phyloP scores from a whole-genome alignment of 2,888 invertebrate species.

The Serrognathus titanus region DNA sequence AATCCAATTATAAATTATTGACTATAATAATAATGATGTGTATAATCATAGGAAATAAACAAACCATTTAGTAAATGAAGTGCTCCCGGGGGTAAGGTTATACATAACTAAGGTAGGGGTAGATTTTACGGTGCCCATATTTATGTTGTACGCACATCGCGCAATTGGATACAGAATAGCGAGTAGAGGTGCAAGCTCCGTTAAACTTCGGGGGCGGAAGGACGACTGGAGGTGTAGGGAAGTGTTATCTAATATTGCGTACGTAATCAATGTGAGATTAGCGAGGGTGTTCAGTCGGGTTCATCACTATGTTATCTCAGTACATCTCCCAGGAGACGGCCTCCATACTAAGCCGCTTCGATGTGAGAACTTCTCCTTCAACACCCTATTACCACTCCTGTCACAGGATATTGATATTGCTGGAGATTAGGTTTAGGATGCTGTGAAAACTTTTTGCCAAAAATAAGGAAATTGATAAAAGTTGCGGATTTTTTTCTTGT shows the following conservation, averaged over 20 bases:
- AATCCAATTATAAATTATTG: too few species aligned
- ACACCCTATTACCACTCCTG: slow-evolving; percentile 22
- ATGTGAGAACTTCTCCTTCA: slow-evolving; percentile 23
- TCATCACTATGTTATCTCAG: slow-evolving; percentile 42
- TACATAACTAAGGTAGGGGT: slow-evolving; percentile 17
- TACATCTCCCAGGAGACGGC: slow-evolving; percentile 42
- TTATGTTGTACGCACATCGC: slow-evolving; percentile 24
- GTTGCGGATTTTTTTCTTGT: too few species aligned
- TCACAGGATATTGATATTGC: slow-evolving; percentile 43
- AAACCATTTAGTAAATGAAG: slow-evolving; percentile 24
- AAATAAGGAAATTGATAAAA: not conserved
- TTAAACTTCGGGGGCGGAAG: slow-evolving; percentile 18
- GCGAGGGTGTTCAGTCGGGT: slow-evolving; percentile 44
- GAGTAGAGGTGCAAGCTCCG: slow-evolving; percentile 25
- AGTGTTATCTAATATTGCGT: slow-evolving; percentile 49
- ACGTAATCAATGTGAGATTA: slow-evolving; percentile 49
- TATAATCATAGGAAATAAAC: slow-evolving; percentile 14
- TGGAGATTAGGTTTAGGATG: slow-evolving; percentile 21
- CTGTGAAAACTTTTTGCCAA: not conserved
- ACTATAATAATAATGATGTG: too few species aligned
- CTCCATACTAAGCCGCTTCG: slow-evolving; percentile 17
- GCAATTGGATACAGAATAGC: slow-evolving; percentile 32
- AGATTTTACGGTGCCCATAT: slow-evolving; percentile 23
- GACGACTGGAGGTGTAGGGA: slow-evolving; percentile 29
- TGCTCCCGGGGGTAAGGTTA: slow-evolving; percentile 25